Evolutionary conservation across 2,113 vertebrate genomes (phyloP).

Genomic region (Orycteropus afer): DNA sequence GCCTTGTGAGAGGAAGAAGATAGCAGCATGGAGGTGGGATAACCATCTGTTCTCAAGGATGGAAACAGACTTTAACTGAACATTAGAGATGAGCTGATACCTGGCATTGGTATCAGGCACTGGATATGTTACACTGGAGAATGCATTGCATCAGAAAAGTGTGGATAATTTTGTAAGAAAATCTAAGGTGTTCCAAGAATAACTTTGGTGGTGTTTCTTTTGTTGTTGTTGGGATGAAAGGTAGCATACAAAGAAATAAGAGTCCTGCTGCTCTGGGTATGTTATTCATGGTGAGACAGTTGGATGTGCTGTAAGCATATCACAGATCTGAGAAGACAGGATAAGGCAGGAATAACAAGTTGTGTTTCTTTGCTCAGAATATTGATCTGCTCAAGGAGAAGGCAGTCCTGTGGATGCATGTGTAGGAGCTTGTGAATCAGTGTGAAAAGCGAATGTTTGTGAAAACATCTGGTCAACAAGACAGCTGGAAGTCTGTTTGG

Average conservation of each 20-base stretch:
- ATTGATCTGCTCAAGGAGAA: conserved; percentile 11
- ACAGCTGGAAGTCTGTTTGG: neutral
- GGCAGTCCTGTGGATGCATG: neutral
- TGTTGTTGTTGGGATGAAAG: conserved; percentile 20
- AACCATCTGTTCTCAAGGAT: conserved; percentile 22
- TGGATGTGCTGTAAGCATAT: neutral
- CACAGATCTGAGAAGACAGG: neutral
- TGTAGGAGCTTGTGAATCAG: neutral
- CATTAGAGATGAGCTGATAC: neutral
- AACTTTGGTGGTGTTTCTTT: conserved; percentile 11
- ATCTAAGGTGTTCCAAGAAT: neutral
- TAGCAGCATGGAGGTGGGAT: neutral
- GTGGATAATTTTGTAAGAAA: conserved; percentile 33
- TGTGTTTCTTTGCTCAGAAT: neutral
- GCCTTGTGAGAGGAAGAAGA: neutral
- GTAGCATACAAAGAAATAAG: neutral
- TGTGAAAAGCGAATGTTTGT: neutral
- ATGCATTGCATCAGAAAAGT: neutral
- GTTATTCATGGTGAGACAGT: conserved; percentile 20
- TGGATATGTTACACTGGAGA: neutral
- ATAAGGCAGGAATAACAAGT: neutral
- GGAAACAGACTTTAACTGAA: neutral
- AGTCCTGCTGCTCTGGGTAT: neutral
- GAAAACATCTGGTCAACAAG: conserved; percentile 1
- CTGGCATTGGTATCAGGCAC: neutral